Conservation (phyloP, 2,888 invertebrate species). For the Eupithecia exiguata region DNA sequence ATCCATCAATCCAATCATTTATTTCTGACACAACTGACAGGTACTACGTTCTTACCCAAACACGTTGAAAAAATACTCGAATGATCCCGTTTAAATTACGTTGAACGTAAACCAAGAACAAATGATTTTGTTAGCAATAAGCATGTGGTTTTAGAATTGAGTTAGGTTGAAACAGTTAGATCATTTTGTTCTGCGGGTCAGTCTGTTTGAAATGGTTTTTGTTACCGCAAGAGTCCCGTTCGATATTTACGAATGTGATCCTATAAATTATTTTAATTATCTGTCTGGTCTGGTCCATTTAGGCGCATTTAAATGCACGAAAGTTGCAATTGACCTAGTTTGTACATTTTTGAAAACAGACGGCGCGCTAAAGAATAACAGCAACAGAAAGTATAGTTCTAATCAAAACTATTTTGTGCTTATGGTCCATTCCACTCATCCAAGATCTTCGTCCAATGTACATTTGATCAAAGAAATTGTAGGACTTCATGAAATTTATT, state of each 20-base stretch:
- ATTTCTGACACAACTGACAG: too few species aligned
- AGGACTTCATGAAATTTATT: too few species aligned
- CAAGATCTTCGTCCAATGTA: too few species aligned
- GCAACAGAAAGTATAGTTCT: background rate
- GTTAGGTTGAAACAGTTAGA: constrained; percentile 68
- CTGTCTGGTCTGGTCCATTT: too few species aligned
- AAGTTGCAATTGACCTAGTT: background rate
- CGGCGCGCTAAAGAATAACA: background rate
- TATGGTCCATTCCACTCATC: too few species aligned
- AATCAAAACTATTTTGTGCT: background rate
- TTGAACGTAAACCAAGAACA: constrained; percentile 43
- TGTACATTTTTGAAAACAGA: constrained; percentile 19
- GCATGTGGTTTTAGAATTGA: constrained; percentile 63
- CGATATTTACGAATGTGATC: constrained; percentile 51
- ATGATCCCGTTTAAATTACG: background rate
- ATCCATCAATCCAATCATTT: too few species aligned
- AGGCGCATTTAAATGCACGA: background rate
- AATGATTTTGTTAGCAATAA: constrained; percentile 56
- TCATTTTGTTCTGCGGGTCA: constrained; percentile 66
- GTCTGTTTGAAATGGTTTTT: constrained; percentile 64
- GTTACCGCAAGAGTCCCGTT: constrained; percentile 63
- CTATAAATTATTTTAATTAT: constrained; percentile 12
- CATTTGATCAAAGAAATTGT: too few species aligned
- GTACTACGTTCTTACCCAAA: too few species aligned
- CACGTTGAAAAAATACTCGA: background rate